These are phyloP conservation scores for Oncorhynchus kisutch DNA, from an alignment of 2,113 vertebrate species.

Conservation along the genomic window DNA sequence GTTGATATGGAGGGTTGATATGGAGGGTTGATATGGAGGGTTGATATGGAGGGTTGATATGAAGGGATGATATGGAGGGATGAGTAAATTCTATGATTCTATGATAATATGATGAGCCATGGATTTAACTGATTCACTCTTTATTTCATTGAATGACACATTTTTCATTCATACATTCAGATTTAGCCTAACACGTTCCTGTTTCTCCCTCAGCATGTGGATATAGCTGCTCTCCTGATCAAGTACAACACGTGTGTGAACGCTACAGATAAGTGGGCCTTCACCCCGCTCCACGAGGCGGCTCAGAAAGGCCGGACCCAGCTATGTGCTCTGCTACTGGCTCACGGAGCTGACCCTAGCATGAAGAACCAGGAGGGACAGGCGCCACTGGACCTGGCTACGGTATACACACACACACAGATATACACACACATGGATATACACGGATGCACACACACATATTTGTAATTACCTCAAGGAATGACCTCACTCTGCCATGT, in stretches of 20 bases:
- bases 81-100: too few species aligned
- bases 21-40: too few species aligned
- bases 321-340: constrained; percentile 35
- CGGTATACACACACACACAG: constrained; percentile 26
- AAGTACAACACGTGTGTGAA: constrained; percentile 56
- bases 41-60: too few species aligned
- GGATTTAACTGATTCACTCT: too few species aligned
- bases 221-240: constrained; percentile 50
- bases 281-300: constrained; percentile 40
- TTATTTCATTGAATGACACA: too few species aligned
- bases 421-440: neutral
- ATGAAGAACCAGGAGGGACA: constrained; percentile 58
- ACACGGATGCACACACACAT: too few species aligned
- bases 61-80: too few species aligned
- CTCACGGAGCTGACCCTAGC: constrained; percentile 45
- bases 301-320: constrained; percentile 46
- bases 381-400: constrained; percentile 50
- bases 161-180: too few species aligned
- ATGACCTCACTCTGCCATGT: too few species aligned
- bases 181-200: neutral
- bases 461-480: too few species aligned
- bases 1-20: too few species aligned
- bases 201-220: constrained; percentile 37
- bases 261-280: constrained; percentile 54
- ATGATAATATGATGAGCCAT: too few species aligned